Conservation (phyloP, 2,888 invertebrate genomes). For the Podotricha telesiphe region DNA sequence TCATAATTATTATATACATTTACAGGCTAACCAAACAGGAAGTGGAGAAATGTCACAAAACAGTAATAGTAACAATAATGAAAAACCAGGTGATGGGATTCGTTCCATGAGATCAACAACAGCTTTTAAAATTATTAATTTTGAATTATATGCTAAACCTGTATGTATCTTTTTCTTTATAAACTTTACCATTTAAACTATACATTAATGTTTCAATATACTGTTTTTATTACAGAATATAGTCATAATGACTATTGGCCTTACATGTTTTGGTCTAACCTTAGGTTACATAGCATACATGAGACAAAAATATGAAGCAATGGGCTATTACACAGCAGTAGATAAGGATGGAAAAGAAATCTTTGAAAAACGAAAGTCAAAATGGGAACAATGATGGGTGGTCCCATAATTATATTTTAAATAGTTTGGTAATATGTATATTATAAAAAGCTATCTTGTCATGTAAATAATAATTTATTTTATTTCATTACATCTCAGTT, state of each 20-base stretch:
- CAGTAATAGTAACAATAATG: conserved; percentile 47
- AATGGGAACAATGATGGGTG: conserved; percentile 85
- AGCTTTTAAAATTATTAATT: conserved; percentile 92
- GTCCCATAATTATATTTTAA: too few relatives aligned
- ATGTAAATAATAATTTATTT: conserved; percentile 12
- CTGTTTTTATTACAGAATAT: conserved; percentile 87
- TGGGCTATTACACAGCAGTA: conserved; percentile 92
- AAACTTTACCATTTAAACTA: not conserved
- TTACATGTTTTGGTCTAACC: conserved; percentile 88
- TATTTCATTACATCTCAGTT: not conserved
- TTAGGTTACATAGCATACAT: conserved; percentile 93
- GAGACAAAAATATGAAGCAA: conserved; percentile 90
- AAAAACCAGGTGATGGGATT: conserved; percentile 89
- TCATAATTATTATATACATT: not conserved
- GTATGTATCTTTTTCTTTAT: conserved; percentile 81
- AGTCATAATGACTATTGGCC: conserved; percentile 91
- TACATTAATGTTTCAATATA: not conserved
- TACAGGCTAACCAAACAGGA: not conserved
- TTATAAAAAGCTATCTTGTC: not conserved
- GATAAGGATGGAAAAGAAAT: conserved; percentile 90
- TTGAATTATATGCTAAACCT: conserved; percentile 94
- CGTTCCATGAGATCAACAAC: conserved; percentile 88
- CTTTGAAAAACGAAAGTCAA: conserved; percentile 89
- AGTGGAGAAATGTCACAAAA: conserved; percentile 28
- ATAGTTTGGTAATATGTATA: conserved; percentile 4